Evolutionary conservation across 2,113 vertebrate genomes (phyloP).

Genomic region (Myanophis thanlyinensis): DNA sequence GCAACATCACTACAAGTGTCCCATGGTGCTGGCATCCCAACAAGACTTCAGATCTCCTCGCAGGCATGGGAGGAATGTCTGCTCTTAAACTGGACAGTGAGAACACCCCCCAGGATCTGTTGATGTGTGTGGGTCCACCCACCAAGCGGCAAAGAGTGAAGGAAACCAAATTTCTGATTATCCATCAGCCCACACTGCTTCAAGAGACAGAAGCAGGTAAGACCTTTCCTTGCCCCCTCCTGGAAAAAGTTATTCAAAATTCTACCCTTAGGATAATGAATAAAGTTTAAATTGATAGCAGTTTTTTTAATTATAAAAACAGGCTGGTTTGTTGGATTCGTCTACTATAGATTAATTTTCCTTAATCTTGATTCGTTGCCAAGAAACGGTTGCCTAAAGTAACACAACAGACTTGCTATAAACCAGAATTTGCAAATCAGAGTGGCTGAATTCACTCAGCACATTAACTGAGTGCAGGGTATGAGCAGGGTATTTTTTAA

Average conservation of each 20-base stretch:
- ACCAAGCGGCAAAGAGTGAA: constrained; percentile 71
- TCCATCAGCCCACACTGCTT: constrained; percentile 71
- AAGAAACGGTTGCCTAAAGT: background rate
- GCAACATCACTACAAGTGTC: constrained; percentile 65
- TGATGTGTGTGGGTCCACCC: constrained; percentile 65
- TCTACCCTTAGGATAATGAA: background rate
- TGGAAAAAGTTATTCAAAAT: accelerated
- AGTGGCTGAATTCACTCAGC: background rate
- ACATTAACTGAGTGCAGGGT: background rate
- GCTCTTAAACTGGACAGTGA: constrained; percentile 71
- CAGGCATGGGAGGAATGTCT: constrained; percentile 66
- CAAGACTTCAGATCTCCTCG: constrained; percentile 62
- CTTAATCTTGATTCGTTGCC: background rate
- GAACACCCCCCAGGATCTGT: constrained; percentile 80
- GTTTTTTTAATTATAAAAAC: background rate
- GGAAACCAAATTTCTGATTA: constrained; percentile 78
- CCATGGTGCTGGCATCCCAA: constrained; percentile 63
- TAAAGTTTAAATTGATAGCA: background rate
- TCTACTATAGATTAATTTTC: background rate
- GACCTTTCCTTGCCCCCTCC: background rate
- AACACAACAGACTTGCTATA: background rate
- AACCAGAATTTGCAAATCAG: background rate
- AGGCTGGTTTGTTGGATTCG: background rate
- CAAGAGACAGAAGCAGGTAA: constrained; percentile 69
- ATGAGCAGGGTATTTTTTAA: background rate